Evolutionary conservation across 2,888 invertebrate species (phyloP).

Genomic region (Cinara cedri): DNA sequence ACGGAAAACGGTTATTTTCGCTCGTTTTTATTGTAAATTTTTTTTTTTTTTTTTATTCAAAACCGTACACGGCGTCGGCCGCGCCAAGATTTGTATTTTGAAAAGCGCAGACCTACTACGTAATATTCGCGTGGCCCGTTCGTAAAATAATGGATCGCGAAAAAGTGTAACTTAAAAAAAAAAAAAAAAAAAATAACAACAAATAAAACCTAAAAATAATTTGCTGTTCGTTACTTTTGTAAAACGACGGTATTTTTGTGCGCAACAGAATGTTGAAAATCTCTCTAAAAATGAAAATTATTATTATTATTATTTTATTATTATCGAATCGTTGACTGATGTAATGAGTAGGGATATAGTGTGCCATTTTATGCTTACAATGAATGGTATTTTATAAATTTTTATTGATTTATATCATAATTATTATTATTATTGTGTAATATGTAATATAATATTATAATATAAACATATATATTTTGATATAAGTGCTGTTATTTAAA

Average conservation of each 20-base stretch:
- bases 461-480: slow-evolving; percentile 7
- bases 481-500: slow-evolving; percentile 47
- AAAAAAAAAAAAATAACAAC: no score
- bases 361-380: slow-evolving; percentile 55
- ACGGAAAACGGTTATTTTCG: neutral
- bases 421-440: slow-evolving; percentile 24
- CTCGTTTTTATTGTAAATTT: no score
- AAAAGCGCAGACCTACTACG: neutral
- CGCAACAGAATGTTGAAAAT: no score
- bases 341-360: slow-evolving; percentile 50
- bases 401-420: slow-evolving; percentile 41
- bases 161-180: neutral
- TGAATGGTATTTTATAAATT: slow-evolving; percentile 45
- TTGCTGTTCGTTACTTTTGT: slow-evolving; percentile 15
- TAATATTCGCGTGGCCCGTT: neutral
- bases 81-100: neutral
- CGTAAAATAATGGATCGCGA: neutral
- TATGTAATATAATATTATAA: neutral
- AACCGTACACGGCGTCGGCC: neutral
- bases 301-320: slow-evolving; percentile 47
- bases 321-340: slow-evolving; percentile 55
- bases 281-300: neutral
- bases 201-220: neutral
- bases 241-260: neutral
- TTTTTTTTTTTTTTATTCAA: no score